Conservation (phyloP, 2,888 invertebrate species). For the Acanthopleura granulata region DNA sequence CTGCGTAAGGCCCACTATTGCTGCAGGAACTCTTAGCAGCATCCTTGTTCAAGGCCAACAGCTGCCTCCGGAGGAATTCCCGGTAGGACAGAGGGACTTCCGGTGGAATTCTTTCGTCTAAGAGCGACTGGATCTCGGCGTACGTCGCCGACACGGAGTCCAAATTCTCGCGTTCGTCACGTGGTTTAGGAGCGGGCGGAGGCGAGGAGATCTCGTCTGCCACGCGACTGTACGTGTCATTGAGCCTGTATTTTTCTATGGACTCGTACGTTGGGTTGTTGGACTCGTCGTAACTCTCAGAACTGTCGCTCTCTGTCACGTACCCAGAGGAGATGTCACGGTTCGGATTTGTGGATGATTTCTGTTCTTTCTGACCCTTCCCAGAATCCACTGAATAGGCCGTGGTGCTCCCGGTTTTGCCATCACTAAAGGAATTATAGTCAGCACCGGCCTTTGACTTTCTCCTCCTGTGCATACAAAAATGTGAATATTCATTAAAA, state of each 20-base stretch:
- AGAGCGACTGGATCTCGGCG: neutral
- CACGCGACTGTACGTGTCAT: neutral
- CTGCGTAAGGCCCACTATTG: neutral
- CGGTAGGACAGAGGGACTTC: neutral
- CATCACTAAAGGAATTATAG: constrained; percentile 11
- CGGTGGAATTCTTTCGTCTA: constrained; percentile 14
- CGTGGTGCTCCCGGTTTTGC: neutral
- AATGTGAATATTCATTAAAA: too few relatives aligned
- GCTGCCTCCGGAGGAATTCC: neutral
- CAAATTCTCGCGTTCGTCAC: neutral
- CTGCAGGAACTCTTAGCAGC: neutral
- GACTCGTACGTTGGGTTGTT: constrained; percentile 8
- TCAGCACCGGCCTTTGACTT: neutral
- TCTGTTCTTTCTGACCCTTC: neutral
- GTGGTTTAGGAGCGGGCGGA: constrained; percentile 6
- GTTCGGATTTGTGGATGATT: neutral
- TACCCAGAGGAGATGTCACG: neutral
- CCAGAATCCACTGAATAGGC: neutral
- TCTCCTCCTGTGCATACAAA: neutral
- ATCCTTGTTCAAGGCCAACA: neutral
- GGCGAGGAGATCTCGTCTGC: constrained; percentile 7
- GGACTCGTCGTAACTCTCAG: neutral
- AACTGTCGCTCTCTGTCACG: neutral
- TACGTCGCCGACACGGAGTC: constrained; percentile 11
- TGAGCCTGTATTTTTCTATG: neutral